A percentile compares a stretch with the other conserved stretches of the same genome.
Conservation (phyloP, 1,140 invertebrate genomes). For the Pseudomyrmex sp. region DNA sequence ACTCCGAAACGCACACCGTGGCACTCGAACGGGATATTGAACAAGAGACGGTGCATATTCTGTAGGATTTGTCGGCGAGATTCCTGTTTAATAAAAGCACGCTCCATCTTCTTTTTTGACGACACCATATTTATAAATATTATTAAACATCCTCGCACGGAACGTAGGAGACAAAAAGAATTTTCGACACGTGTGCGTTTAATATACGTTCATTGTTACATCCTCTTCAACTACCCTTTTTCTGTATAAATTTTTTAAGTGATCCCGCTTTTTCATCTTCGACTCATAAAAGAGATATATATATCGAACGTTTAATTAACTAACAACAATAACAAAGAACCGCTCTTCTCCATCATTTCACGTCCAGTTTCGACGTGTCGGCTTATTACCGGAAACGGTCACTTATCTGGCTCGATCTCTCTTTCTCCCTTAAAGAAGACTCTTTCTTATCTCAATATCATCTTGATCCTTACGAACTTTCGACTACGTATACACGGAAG, state of each 20-base stretch:
- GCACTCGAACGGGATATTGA: conserved; percentile 19
- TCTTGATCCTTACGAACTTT: conserved; percentile 38
- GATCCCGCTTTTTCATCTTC: not conserved
- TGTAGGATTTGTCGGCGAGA: conserved; percentile 36
- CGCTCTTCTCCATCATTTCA: not conserved
- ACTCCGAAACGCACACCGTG: conserved; percentile 36
- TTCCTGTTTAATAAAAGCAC: conserved; percentile 50
- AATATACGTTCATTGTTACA: not conserved
- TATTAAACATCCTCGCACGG: conserved; percentile 41
- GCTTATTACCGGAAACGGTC: conserved; percentile 48
- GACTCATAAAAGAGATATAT: not conserved
- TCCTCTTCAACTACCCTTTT: not conserved
- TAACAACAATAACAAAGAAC: conserved; percentile 16
- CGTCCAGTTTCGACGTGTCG: conserved; percentile 5
- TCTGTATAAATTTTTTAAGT: not conserved
- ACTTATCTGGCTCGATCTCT: conserved; percentile 39
- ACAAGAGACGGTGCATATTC: conserved; percentile 20
- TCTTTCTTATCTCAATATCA: conserved; percentile 11
- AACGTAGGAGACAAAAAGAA: conserved; percentile 20
- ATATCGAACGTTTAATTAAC: conserved; percentile 36
- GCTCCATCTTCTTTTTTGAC: not conserved
- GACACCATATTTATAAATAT: conserved; percentile 48
- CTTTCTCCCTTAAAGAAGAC: not conserved
- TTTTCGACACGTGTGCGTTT: not conserved
- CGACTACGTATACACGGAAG: not conserved